Percentiles rank a stretch among this genome's conserved stretches.
Conservation (phyloP, 2,797 vertebrate species). For the Brachyrhaphis roseni region DNA sequence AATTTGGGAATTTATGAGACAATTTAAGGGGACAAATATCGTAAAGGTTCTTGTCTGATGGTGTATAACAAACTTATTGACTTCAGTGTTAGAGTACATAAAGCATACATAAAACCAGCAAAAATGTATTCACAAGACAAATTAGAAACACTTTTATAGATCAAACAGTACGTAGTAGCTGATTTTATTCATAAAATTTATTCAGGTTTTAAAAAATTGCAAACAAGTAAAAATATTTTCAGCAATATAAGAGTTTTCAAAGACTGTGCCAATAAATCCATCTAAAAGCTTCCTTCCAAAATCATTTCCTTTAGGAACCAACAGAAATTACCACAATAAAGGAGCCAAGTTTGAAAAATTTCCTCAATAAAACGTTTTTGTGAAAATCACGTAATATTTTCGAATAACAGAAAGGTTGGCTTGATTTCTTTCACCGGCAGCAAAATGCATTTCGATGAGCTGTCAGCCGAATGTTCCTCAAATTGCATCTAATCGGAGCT, state of each 20-base stretch:
- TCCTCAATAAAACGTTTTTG: slow-evolving; percentile 40
- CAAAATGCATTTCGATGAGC: slow-evolving; percentile 21
- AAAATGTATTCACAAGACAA: background rate
- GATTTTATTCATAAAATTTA: background rate
- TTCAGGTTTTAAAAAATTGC: background rate
- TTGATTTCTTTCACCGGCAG: slow-evolving; percentile 18
- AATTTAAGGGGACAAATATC: background rate
- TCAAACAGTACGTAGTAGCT: background rate
- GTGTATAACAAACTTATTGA: background rate
- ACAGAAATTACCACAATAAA: slow-evolving; percentile 40
- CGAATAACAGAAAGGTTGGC: slow-evolving; percentile 26
- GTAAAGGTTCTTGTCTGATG: background rate
- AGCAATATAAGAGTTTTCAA: background rate
- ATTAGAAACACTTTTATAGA: background rate
- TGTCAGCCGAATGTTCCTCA: background rate
- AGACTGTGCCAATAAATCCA: slow-evolving; percentile 18
- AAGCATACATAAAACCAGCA: background rate
- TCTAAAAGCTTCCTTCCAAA: slow-evolving; percentile 21
- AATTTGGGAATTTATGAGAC: background rate
- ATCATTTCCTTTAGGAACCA: slow-evolving; percentile 32
- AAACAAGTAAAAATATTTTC: background rate
- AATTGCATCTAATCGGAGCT: slow-evolving; percentile 24
- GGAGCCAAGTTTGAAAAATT: slow-evolving; percentile 23
- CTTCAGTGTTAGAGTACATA: background rate
- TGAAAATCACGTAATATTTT: slow-evolving; percentile 31